Conservation (phyloP, 2,113 vertebrate genomes). For the Dissostichus mawsoni region DNA sequence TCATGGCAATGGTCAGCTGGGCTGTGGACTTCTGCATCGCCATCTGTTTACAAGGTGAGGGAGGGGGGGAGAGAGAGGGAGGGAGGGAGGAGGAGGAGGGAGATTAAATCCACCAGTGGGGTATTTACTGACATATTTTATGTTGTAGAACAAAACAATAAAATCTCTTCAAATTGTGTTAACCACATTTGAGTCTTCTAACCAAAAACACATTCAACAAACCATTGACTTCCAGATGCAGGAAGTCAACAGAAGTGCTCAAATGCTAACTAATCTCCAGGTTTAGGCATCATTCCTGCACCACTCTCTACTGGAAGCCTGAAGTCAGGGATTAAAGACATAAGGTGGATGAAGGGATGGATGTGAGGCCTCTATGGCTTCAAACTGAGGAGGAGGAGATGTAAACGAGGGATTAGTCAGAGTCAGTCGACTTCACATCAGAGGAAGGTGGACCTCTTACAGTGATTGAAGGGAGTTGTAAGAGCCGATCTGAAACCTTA, state of each 20-base stretch:
- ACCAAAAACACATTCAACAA: no score
- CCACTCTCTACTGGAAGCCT: not conserved
- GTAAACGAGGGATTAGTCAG: constrained; percentile 19
- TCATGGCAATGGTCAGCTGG: constrained; percentile 99
- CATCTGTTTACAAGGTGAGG: constrained; percentile 95
- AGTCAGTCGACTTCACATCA: constrained; percentile 12
- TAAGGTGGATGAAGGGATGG: constrained; percentile 18
- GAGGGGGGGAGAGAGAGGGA: not conserved
- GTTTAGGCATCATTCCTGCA: no score
- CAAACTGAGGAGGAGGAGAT: not conserved
- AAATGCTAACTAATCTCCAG: no score
- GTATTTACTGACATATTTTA: no score
- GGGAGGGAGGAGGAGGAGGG: no score
- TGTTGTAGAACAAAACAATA: no score
- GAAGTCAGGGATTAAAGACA: not conserved
- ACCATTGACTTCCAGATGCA: no score
- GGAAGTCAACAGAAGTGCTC: no score
- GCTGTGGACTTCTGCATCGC: constrained; percentile 97
- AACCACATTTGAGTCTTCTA: no score
- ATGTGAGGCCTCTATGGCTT: constrained; percentile 7
- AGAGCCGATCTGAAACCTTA: constrained; percentile 29
- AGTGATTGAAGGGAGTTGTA: not conserved
- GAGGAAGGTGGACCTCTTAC: not conserved
- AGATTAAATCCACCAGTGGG: no score
- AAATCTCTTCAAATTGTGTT: no score